Evolutionary conservation across 2,888 invertebrate species (phyloP).

Genomic region (Philereme transversata): DNA sequence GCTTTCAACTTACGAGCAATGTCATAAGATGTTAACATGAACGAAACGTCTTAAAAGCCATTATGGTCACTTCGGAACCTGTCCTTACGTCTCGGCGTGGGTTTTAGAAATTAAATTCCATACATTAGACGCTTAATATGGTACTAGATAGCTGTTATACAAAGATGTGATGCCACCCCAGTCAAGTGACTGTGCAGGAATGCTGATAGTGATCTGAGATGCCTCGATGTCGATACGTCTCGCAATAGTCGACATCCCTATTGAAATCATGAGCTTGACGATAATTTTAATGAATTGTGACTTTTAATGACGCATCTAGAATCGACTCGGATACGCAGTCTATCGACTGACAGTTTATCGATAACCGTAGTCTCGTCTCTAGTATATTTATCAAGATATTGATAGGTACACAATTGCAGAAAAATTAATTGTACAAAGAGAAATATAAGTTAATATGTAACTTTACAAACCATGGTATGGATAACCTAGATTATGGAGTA

Average conservation of each 20-base stretch:
- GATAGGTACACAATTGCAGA: slow-evolving; percentile 4
- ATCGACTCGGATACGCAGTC: slow-evolving; percentile 50
- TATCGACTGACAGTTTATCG: slow-evolving; percentile 45
- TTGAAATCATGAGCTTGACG: slow-evolving; percentile 77
- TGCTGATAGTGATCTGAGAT: slow-evolving; percentile 79
- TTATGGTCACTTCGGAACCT: slow-evolving; percentile 61
- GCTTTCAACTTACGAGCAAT: slow-evolving; percentile 82
- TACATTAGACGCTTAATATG: slow-evolving; percentile 79
- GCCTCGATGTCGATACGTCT: slow-evolving; percentile 73
- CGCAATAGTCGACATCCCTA: slow-evolving; percentile 78
- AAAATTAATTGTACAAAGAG: neutral
- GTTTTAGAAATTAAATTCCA: slow-evolving; percentile 79
- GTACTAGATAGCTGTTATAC: slow-evolving; percentile 76
- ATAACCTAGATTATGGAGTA: no score
- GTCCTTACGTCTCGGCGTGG: slow-evolving; percentile 62
- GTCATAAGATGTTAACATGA: slow-evolving; percentile 72
- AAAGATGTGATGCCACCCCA: slow-evolving; percentile 81
- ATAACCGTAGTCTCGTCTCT: slow-evolving; percentile 34
- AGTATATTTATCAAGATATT: slow-evolving; percentile 22
- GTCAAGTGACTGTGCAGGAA: slow-evolving; percentile 82
- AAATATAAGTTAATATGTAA: no score
- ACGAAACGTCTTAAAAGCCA: slow-evolving; percentile 73
- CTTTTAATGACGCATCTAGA: slow-evolving; percentile 77
- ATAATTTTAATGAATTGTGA: slow-evolving; percentile 82
- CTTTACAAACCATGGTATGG: no score